Conservation (phyloP, 2,113 vertebrate species). For the Atractosteus spatula region DNA sequence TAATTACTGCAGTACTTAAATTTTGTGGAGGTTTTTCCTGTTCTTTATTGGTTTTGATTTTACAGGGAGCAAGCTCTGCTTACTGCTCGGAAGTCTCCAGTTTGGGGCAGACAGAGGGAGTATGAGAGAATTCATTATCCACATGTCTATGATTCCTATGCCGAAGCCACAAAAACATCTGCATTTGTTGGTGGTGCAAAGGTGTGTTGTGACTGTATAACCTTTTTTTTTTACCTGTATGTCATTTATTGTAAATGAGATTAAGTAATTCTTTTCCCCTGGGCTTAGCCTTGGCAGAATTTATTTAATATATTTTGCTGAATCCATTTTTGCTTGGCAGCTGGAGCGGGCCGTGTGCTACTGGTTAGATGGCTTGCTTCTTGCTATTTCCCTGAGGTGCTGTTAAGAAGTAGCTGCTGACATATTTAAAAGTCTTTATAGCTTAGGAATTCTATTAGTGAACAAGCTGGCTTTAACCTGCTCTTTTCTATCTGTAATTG, state of each 20-base stretch:
- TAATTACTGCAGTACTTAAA: too few species aligned
- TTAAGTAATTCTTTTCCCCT: neutral
- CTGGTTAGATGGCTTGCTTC: slow-evolving; percentile 7
- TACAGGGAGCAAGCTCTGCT: slow-evolving; percentile 84
- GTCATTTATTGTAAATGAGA: slow-evolving; percentile 22
- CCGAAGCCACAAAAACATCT: slow-evolving; percentile 84
- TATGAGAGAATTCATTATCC: slow-evolving; percentile 81
- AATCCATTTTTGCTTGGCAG: neutral
- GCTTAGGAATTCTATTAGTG: neutral
- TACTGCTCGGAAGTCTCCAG: slow-evolving; percentile 73
- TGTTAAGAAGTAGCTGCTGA: slow-evolving; percentile 5
- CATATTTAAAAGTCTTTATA: slow-evolving; percentile 10
- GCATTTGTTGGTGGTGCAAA: slow-evolving; percentile 93
- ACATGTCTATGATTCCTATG: slow-evolving; percentile 87
- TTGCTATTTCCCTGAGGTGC: neutral
- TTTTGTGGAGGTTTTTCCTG: too few species aligned
- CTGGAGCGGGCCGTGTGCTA: neutral
- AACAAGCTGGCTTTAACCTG: neutral
- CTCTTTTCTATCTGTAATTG: neutral
- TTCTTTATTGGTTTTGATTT: neutral
- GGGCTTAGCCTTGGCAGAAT: slow-evolving; percentile 5
- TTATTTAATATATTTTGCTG: neutral
- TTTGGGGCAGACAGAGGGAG: slow-evolving; percentile 75
- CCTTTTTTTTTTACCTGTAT: slow-evolving; percentile 14
- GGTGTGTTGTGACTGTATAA: slow-evolving; percentile 61